These are phyloP conservation scores for Acanthosepion esculentum DNA, from an alignment of 2,888 invertebrate genomes.

Conservation along the genomic window DNA sequence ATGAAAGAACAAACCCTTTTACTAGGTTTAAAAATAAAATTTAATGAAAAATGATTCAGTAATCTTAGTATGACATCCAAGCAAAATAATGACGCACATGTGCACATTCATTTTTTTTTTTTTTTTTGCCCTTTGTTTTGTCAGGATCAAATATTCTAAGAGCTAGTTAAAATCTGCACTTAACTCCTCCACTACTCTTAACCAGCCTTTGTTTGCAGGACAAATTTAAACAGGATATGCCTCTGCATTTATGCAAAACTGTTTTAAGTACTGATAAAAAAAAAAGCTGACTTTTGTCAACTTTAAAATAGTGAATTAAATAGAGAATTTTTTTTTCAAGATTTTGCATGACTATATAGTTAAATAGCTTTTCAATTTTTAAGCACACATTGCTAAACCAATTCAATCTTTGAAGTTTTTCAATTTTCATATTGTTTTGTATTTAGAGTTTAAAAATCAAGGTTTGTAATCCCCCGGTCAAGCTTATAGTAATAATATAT, in stretches of 20 bases:
- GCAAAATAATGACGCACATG: not conserved
- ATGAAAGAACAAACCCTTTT: not conserved
- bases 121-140: not conserved
- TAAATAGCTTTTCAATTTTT: too few species aligned
- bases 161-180: not conserved
- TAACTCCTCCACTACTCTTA: not conserved
- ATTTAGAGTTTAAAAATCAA: too few species aligned
- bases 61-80: not conserved
- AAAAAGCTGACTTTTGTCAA: too few species aligned
- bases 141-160: too few species aligned
- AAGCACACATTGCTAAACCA: too few species aligned
- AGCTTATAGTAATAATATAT: too few species aligned
- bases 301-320: too few species aligned
- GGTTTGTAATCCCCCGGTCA: too few species aligned
- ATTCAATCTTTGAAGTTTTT: too few species aligned
- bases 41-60: not conserved
- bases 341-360: too few species aligned
- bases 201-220: not conserved
- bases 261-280: not conserved
- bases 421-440: too few species aligned
- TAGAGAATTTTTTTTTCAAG: too few species aligned
- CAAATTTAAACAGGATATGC: not conserved
- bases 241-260: not conserved
- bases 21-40: not conserved
- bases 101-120: not conserved